Conservation (phyloP, 2,113 vertebrate genomes). For the Genyomyrus donnyi region DNA sequence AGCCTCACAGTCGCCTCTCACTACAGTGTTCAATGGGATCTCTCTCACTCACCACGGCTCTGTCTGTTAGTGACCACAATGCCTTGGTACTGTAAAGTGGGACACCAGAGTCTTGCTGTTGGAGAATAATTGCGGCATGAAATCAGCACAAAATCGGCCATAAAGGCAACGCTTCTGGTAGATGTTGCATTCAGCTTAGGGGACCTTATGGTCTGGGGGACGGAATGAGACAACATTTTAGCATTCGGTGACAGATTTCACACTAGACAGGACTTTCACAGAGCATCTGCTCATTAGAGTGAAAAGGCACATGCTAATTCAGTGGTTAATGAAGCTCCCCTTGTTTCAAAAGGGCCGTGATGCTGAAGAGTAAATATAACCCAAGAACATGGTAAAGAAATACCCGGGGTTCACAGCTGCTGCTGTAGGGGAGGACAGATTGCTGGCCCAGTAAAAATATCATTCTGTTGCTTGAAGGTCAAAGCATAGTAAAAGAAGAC, state of each 20-base stretch:
- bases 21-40: not conserved
- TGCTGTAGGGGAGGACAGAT: not conserved
- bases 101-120: not conserved
- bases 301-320: not conserved
- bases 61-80: not conserved
- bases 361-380: not conserved
- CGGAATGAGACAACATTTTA: not conserved
- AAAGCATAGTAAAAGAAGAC: not conserved
- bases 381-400: not conserved
- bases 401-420: not conserved
- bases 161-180: not conserved
- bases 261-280: slow-evolving; percentile 7
- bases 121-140: not conserved
- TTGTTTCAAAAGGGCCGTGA: not conserved
- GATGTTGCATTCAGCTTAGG: not conserved
- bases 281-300: not conserved
- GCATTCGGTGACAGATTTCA: slow-evolving; percentile 1
- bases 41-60: not conserved
- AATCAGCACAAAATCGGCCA: not conserved
- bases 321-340: not conserved
- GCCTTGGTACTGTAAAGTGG: not conserved
- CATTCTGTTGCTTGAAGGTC: not conserved
- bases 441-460: not conserved
- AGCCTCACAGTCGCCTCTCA: not conserved
- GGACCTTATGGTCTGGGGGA: not conserved